Base-by-base conservation (phyloP, 2,888 invertebrate genomes). In the Gryllus longicercus region DNA sequence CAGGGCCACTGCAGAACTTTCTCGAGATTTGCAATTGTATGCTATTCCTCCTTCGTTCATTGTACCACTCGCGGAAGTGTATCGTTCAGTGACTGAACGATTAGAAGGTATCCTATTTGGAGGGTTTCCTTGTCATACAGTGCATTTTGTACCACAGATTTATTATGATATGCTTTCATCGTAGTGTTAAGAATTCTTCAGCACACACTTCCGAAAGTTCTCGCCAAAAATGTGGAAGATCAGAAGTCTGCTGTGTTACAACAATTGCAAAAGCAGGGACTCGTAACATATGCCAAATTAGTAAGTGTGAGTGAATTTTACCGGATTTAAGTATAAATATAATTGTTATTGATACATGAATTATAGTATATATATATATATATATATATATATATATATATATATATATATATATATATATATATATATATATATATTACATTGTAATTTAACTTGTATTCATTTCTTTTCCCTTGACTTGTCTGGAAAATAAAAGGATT, bases 11-110 rank as follows among this genome's bases (percentile, higher is more conserved):
- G 14, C 63, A 63, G 51, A 75, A 95, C 94, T 88, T 92, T 92
- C 14, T 2, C 93, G 93, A 85, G 93, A 94, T 88, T 89, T 96
- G 18, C 92, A 93, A 86, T 90, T 98, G 85, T 98, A 97, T 85
- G 90, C 89, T 84, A 85, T 90, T 51, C 93, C 95, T 51, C 98
- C 98, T 11, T 88, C 86, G 51, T 92, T 92, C 82, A 91, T 92
- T 81, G 91, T 97, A 82, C 90, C 92, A 80, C 89, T 98, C 38
- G 90, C 92, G 82, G 96, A 97, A 86, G 97, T 98, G 87, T 96
- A 97, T 89, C 92, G 94, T 77, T 89, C 95, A 83, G 96, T 97
- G 3, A 86, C 96, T 78, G 96, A 97, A 86, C 90, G 97, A 83
- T 87, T 97, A 21, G 92, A 93, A 87, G 88, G 90, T 90, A 38